phyloP scores from a whole-genome alignment of 2,797 vertebrate species.

The Xenentodon cancila region DNA sequence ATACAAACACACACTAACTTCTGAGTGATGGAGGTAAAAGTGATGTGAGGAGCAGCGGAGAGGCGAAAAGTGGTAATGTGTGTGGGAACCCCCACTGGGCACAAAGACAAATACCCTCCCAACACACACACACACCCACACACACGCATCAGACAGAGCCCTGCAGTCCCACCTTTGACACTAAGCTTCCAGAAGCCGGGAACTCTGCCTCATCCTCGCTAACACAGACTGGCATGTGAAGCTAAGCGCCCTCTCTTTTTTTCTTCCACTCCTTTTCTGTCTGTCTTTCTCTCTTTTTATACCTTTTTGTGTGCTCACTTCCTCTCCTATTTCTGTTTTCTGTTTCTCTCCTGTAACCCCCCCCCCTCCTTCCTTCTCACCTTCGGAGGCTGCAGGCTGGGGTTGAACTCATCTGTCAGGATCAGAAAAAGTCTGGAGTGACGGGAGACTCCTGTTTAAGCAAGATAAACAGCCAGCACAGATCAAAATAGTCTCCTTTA shows the following conservation, averaged over 20 bases:
- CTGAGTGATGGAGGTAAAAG: slow-evolving; percentile 45
- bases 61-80: slow-evolving; percentile 51
- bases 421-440: slow-evolving; percentile 80
- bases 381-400: slow-evolving; percentile 72
- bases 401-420: slow-evolving; percentile 80
- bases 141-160: slow-evolving; percentile 64
- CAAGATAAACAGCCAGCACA: slow-evolving; percentile 79
- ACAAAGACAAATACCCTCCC: slow-evolving; percentile 46
- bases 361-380: slow-evolving; percentile 42
- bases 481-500: slow-evolving; percentile 73
- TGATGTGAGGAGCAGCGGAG: slow-evolving; percentile 47
- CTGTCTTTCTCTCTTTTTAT: slow-evolving; percentile 58
- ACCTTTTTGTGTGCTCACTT: slow-evolving; percentile 50
- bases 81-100: slow-evolving; percentile 75
- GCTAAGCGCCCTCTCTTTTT: slow-evolving; percentile 76
- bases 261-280: slow-evolving; percentile 61
- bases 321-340: slow-evolving; percentile 66
- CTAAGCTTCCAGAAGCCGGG: slow-evolving; percentile 77
- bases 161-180: slow-evolving; percentile 79
- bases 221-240: slow-evolving; percentile 84
- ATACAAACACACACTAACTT: slow-evolving; percentile 9
- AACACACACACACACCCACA: slow-evolving; percentile 41
- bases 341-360: slow-evolving; percentile 46
- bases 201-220: slow-evolving; percentile 73
- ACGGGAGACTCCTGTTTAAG: slow-evolving; percentile 78